Evolutionary conservation across 2,113 vertebrate genomes (phyloP).

Genomic region (Gyps fulvus): DNA sequence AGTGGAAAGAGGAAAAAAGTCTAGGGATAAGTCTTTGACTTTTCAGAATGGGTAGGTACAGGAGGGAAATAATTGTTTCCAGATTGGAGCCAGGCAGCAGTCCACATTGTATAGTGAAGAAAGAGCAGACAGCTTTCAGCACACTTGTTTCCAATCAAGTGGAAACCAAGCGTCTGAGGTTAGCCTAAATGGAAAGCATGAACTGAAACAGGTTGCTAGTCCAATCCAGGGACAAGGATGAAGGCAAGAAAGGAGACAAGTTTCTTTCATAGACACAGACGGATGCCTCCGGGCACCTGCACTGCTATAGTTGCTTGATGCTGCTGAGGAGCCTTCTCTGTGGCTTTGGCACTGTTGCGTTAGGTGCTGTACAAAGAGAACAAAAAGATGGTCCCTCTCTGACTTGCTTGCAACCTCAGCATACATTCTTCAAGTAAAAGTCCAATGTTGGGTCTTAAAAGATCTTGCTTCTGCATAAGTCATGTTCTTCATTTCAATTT

Average conservation of each 20-base stretch:
- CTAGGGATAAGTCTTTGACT: neutral
- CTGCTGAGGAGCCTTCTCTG: neutral
- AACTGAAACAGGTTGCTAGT: neutral
- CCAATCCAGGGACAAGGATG: neutral
- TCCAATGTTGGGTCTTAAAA: neutral
- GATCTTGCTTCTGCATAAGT: neutral
- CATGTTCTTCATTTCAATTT: neutral
- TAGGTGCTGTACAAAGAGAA: neutral
- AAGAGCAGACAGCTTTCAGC: neutral
- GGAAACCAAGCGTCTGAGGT: neutral
- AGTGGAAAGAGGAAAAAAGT: neutral
- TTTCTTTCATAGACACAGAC: neutral
- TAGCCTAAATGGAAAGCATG: conserved; percentile 2
- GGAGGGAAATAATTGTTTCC: conserved; percentile 23
- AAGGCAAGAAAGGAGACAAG: neutral
- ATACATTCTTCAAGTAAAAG: neutral
- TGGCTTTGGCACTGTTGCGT: neutral
- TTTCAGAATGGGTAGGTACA: neutral
- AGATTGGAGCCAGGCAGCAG: neutral
- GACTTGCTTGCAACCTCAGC: neutral
- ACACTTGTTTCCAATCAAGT: neutral
- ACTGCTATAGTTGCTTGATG: neutral
- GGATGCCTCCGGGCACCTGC: neutral
- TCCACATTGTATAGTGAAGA: neutral
- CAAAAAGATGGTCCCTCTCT: neutral